Evolutionary conservation across 2,797 vertebrate species (phyloP).

Genomic region (Spinibarbus caldwelli): DNA sequence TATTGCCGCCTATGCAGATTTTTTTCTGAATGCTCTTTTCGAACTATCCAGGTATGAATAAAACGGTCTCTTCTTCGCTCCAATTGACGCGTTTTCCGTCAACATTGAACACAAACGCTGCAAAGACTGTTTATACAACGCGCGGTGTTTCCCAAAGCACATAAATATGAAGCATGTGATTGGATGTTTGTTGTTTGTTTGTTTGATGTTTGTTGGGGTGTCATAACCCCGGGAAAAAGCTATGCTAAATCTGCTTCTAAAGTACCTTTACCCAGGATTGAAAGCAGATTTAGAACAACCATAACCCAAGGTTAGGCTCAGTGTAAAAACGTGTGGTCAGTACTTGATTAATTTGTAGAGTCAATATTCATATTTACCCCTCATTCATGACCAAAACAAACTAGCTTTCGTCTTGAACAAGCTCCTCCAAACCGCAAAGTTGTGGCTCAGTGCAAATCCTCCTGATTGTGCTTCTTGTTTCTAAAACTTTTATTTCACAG

Average conservation of each 20-base stretch:
- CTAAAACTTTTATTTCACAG: conserved; percentile 70
- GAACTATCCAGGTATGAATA: background rate
- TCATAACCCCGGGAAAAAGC: background rate
- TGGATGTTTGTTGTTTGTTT: background rate
- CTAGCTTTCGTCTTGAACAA: background rate
- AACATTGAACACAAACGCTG: background rate
- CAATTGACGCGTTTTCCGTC: background rate
- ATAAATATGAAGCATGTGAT: background rate
- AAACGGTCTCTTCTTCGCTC: background rate
- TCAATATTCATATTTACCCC: background rate
- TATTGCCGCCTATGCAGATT: background rate
- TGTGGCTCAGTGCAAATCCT: background rate
- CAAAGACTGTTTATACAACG: background rate
- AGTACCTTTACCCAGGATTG: background rate
- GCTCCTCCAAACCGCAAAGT: background rate
- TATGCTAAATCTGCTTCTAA: background rate
- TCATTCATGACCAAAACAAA: background rate
- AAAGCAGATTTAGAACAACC: background rate
- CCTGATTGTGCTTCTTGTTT: conserved; percentile 66
- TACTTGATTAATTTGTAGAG: background rate
- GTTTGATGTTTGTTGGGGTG: background rate
- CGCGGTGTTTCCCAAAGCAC: background rate
- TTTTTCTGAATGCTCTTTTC: background rate
- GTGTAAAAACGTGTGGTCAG: background rate
- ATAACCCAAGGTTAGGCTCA: background rate